Conservation (phyloP, 2,113 vertebrate genomes). For the Oncorhynchus tshawytscha region DNA sequence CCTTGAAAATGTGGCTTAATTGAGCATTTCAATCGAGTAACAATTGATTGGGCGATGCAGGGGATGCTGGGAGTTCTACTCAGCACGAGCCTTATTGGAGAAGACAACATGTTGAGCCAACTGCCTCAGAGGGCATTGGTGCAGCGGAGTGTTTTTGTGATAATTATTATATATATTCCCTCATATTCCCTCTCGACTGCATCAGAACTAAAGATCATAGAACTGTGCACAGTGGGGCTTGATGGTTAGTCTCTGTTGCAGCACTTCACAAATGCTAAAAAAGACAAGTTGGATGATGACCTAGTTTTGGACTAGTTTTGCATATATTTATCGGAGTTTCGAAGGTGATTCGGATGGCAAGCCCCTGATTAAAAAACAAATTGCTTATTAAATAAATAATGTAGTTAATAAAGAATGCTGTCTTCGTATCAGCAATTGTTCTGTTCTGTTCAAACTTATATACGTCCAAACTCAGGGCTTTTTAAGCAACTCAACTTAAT, state of each 20-base stretch:
- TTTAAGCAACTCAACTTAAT: neutral
- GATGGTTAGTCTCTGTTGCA: constrained; percentile 16
- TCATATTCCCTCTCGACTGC: constrained; percentile 24
- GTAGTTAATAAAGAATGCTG: neutral
- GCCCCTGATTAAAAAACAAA: neutral
- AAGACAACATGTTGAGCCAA: constrained; percentile 14
- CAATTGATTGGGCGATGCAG: constrained; percentile 26
- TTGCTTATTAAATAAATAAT: neutral
- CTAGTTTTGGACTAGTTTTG: constrained; percentile 35
- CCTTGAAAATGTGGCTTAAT: constrained; percentile 21
- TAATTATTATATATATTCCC: constrained; percentile 19
- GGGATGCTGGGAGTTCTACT: neutral
- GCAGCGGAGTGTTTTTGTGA: constrained; percentile 23
- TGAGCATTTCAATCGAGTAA: constrained; percentile 31
- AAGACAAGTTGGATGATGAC: constrained; percentile 9
- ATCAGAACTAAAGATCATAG: constrained; percentile 35
- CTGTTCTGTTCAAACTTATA: neutral
- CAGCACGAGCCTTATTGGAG: constrained; percentile 11
- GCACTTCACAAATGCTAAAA: constrained; percentile 20
- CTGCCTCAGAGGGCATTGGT: constrained; percentile 10
- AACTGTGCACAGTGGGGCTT: constrained; percentile 14
- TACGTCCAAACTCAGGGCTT: neutral
- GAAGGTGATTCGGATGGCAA: neutral
- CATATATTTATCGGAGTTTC: constrained; percentile 4
- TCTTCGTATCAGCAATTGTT: neutral